Conservation (phyloP, 2,113 vertebrate species). For the Pelobates fuscus region DNA sequence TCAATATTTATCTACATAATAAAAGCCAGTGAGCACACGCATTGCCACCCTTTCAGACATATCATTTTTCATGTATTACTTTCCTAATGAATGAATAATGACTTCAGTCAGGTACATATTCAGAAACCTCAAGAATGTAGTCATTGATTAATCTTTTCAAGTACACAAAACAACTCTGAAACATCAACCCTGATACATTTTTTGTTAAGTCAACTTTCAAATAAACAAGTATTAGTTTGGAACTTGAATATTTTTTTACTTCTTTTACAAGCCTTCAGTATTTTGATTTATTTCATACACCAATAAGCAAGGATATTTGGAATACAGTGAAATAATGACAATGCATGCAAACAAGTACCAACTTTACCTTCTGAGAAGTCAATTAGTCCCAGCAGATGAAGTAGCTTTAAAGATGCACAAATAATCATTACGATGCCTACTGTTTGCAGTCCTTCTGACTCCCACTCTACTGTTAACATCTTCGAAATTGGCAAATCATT, state of each 20-base stretch:
- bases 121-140: not conserved
- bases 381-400: slow-evolving; percentile 96
- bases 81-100: not conserved
- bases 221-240: not conserved
- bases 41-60: slow-evolving; percentile 37
- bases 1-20: not conserved
- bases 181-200: not conserved
- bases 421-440: slow-evolving; percentile 97
- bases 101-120: not conserved
- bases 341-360: slow-evolving; percentile 56
- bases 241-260: not conserved
- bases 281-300: too few relatives aligned
- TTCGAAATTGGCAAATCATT: slow-evolving; percentile 73
- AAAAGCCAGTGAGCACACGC: not conserved
- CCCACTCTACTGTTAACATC: slow-evolving; percentile 92
- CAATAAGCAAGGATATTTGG: too few relatives aligned
- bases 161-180: not conserved
- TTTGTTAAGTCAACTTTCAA: not conserved
- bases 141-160: not conserved
- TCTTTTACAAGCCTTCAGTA: not conserved
- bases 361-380: slow-evolving; percentile 98
- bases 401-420: slow-evolving; percentile 94
- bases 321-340: too few relatives aligned
- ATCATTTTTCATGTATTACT: slow-evolving; percentile 39
- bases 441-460: slow-evolving; percentile 97